Evolutionary conservation across 2,797 vertebrate species (phyloP).

Genomic region (Scolopax rusticola): DNA sequence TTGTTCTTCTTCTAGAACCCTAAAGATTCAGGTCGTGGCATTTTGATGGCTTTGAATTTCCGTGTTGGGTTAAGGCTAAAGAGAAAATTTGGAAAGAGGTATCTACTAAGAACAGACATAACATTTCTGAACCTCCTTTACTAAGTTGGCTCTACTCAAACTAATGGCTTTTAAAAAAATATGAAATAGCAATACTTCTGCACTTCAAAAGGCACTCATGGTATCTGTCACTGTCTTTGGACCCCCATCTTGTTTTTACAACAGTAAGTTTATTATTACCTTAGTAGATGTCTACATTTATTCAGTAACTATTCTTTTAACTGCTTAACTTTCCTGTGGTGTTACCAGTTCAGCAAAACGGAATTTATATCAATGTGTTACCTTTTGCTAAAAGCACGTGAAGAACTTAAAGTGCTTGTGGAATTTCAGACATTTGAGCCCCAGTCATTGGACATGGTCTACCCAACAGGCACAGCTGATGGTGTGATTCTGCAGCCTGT

Average conservation of each 20-base stretch:
- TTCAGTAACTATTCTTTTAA: constrained; percentile 13
- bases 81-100: not conserved
- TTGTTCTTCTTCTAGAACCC: not conserved
- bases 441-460: not conserved
- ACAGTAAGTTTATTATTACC: not conserved
- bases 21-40: not conserved
- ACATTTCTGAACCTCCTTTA: not conserved
- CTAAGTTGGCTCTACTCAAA: not conserved
- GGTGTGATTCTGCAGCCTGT: not conserved
- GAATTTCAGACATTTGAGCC: not conserved
- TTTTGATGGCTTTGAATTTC: not conserved
- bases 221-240: not conserved
- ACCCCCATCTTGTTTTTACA: not conserved
- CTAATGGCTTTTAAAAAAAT: not conserved
- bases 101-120: not conserved
- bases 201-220: not conserved
- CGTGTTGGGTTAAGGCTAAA: not conserved
- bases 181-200: not conserved
- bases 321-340: not conserved
- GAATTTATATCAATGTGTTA: not conserved
- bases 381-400: not conserved
- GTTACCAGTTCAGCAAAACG: not conserved
- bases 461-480: not conserved
- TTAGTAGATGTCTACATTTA: not conserved
- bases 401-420: not conserved